These are phyloP conservation scores for Melinaea marsaeus DNA, from an alignment of 2,888 invertebrate genomes.

Conservation along the genomic window DNA sequence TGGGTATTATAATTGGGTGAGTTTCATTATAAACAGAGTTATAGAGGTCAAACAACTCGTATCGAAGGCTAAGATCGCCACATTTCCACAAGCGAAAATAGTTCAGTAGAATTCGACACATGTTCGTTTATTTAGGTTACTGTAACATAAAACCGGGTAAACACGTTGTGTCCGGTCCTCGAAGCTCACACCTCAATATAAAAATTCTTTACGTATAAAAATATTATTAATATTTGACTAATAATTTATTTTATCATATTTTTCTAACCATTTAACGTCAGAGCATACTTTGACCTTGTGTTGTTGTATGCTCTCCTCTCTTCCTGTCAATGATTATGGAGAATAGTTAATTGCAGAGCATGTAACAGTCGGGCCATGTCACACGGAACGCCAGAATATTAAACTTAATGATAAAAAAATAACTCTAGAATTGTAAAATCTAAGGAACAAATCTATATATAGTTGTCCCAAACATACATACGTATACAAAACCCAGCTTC, in stretches of 20 bases:
- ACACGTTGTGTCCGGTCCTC: conserved; percentile 23
- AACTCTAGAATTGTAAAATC: too few relatives aligned
- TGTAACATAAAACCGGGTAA: conserved; percentile 52
- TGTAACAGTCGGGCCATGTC: neutral
- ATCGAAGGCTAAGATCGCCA: conserved; percentile 42
- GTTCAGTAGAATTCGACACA: conserved; percentile 51
- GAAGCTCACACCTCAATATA: conserved; percentile 9
- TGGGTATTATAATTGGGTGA: too few relatives aligned
- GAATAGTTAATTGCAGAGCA: neutral
- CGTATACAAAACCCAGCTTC: too few relatives aligned
- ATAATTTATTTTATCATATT: neutral
- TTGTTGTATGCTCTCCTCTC: neutral
- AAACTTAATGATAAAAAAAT: too few relatives aligned
- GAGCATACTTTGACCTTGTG: too few relatives aligned
- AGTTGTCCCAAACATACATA: too few relatives aligned
- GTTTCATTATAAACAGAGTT: conserved; percentile 1
- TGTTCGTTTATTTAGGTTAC: conserved; percentile 58
- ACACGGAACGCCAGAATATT: neutral
- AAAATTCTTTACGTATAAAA: too few relatives aligned
- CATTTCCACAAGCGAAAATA: conserved; percentile 52
- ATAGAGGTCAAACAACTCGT: conserved; percentile 24
- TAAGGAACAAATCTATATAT: too few relatives aligned
- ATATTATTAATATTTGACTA: neutral
- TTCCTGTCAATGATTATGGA: conserved; percentile 1
- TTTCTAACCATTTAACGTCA: neutral